phyloP scores from a whole-genome alignment of 2,888 invertebrate species.

The Netelia virgata region DNA sequence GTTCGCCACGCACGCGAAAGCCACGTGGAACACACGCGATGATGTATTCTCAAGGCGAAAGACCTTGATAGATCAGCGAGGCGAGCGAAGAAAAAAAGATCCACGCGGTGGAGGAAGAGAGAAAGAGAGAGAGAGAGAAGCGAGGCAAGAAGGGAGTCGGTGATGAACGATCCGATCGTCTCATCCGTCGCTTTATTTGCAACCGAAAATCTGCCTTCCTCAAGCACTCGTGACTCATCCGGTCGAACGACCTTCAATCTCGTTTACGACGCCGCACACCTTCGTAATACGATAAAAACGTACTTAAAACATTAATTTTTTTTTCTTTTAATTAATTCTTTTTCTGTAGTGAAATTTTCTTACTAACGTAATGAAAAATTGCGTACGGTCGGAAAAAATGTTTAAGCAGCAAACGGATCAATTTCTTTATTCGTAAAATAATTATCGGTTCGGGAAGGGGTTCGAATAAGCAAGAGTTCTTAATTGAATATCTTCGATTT shows the following conservation, averaged over 20 bases:
- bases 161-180: constrained; percentile 31
- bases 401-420: too few species aligned
- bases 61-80: constrained; percentile 22
- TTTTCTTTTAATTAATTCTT: too few species aligned
- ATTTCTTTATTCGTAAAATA: too few species aligned
- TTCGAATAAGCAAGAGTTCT: too few species aligned
- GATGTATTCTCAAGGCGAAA: constrained; percentile 38
- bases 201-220: background rate
- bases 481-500: background rate
- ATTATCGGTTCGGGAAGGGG: too few species aligned
- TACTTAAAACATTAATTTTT: background rate
- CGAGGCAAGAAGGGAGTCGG: constrained; percentile 6
- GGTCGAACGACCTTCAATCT: constrained; percentile 39
- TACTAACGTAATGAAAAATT: too few species aligned
- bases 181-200: constrained; percentile 21
- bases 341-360: too few species aligned
- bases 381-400: too few species aligned
- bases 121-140: constrained; percentile 21
- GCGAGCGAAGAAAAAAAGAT: background rate
- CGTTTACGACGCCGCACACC: constrained; percentile 16
- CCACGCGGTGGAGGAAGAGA: constrained; percentile 50
- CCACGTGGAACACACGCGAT: constrained; percentile 34
- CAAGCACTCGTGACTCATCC: constrained; percentile 26
- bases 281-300: background rate
- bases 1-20: background rate